Conservation (phyloP, 2,113 vertebrate species). For the Mormoops blainvillei region DNA sequence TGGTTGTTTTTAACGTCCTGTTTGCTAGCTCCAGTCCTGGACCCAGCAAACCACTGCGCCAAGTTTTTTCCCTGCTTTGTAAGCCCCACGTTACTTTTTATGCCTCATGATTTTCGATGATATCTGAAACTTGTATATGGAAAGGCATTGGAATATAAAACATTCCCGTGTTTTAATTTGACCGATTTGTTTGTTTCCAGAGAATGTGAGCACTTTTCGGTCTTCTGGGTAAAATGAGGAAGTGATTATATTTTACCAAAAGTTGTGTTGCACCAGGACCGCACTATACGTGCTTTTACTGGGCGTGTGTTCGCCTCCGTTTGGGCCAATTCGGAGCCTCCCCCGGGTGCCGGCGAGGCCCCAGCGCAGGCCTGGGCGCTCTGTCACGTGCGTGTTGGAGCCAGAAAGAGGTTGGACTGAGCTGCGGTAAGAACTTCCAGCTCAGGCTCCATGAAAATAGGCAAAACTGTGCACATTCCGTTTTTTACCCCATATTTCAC, state of each 20-base stretch:
- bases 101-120: rapidly evolving
- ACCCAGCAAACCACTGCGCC: neutral
- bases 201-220: neutral
- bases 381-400: too few relatives aligned
- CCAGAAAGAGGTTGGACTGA: rapidly evolving
- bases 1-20: too few relatives aligned
- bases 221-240: too few relatives aligned
- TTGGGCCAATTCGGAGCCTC: rapidly evolving
- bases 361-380: too few relatives aligned
- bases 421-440: rapidly evolving
- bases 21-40: rapidly evolving
- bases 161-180: rapidly evolving
- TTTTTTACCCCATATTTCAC: neutral
- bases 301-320: rapidly evolving
- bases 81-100: rapidly evolving
- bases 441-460: neutral
- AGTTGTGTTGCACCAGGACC: rapidly evolving
- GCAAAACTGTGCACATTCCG: neutral
- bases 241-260: too few relatives aligned
- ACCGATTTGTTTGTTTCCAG: neutral
- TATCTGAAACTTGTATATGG: rapidly evolving
- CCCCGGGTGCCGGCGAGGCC: too few relatives aligned
- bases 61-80: neutral
- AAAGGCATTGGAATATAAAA: rapidly evolving
- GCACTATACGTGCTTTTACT: rapidly evolving